Percentiles rank a stretch among this genome's conserved stretches.
phyloP scores from a whole-genome alignment of 2,113 vertebrate species.

The Osmerus mordax region DNA sequence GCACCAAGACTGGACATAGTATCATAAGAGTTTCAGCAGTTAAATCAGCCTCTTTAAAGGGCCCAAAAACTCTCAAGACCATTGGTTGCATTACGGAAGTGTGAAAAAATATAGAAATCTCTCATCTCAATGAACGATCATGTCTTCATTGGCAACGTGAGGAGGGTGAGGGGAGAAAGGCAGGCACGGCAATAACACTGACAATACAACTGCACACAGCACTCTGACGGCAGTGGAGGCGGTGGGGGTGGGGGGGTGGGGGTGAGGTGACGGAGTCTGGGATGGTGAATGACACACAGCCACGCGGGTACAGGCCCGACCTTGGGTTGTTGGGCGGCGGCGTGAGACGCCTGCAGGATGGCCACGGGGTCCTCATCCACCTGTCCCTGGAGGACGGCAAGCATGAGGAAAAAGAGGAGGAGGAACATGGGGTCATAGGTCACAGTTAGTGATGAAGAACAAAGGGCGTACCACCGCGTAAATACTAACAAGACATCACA shows the following conservation, averaged over 20 bases:
- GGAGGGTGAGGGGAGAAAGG: too few species aligned
- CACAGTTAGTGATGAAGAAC: slow-evolving; percentile 55
- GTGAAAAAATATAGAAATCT: too few species aligned
- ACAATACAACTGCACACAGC: too few species aligned
- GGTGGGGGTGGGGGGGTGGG: not conserved
- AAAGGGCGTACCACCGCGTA: not conserved
- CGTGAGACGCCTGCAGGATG: slow-evolving; percentile 67
- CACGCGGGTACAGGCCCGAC: slow-evolving; percentile 64
- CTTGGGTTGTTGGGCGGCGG: slow-evolving; percentile 72
- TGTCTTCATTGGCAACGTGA: too few species aligned
- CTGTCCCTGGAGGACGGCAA: slow-evolving; percentile 69
- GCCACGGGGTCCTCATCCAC: slow-evolving; percentile 73
- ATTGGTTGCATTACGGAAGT: too few species aligned
- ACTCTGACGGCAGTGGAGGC: too few species aligned
- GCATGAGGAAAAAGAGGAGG: slow-evolving; percentile 51
- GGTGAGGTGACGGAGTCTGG: not conserved
- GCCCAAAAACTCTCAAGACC: too few species aligned
- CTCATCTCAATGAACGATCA: too few species aligned
- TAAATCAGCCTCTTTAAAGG: too few species aligned
- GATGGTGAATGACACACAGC: slow-evolving; percentile 39
- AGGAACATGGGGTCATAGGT: slow-evolving; percentile 56
- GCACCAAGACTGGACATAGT: too few species aligned
- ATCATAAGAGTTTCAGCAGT: too few species aligned
- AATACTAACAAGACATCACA: not conserved
- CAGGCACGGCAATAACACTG: too few species aligned